These are phyloP conservation scores for Proisotoma minuta DNA, from an alignment of 2,888 invertebrate genomes.

Conservation along the genomic window DNA sequence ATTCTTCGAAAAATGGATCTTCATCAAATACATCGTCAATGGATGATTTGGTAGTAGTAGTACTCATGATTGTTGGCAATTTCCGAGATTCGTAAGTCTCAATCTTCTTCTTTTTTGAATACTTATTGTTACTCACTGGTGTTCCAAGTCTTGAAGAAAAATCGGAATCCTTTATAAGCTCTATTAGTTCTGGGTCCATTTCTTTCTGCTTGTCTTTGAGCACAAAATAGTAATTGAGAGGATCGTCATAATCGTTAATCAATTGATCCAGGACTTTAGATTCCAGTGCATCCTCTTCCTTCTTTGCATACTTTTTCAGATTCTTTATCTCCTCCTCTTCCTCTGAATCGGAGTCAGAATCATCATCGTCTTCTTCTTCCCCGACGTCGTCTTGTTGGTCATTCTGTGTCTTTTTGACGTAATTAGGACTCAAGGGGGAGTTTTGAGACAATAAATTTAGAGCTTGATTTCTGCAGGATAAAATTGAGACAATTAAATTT, in stretches of 20 bases:
- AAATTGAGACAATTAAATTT: too few relatives aligned
- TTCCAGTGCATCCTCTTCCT: slow-evolving; percentile 27
- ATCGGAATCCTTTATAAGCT: background rate
- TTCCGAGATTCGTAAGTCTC: background rate
- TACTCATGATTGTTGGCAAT: background rate
- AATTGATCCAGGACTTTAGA: slow-evolving; percentile 29
- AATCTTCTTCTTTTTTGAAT: background rate
- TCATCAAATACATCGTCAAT: slow-evolving; percentile 23
- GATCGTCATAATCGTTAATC: slow-evolving; percentile 32
- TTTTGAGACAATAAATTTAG: background rate
- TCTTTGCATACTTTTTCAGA: slow-evolving; percentile 20
- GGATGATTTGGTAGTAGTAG: slow-evolving; percentile 11
- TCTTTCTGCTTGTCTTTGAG: slow-evolving; percentile 26
- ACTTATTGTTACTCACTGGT: background rate
- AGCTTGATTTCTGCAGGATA: background rate
- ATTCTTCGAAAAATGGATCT: slow-evolving; percentile 30
- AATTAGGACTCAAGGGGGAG: background rate
- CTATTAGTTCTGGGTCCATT: background rate
- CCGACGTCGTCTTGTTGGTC: slow-evolving; percentile 4
- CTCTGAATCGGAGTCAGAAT: background rate
- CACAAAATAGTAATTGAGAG: slow-evolving; percentile 23
- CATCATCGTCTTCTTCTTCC: slow-evolving; percentile 14
- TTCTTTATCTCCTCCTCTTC: slow-evolving; percentile 19
- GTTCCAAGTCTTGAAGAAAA: background rate
- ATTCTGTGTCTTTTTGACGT: slow-evolving; percentile 1